Evolutionary conservation across 2,113 vertebrate species (phyloP).

Genomic region (Mixornis gularis): DNA sequence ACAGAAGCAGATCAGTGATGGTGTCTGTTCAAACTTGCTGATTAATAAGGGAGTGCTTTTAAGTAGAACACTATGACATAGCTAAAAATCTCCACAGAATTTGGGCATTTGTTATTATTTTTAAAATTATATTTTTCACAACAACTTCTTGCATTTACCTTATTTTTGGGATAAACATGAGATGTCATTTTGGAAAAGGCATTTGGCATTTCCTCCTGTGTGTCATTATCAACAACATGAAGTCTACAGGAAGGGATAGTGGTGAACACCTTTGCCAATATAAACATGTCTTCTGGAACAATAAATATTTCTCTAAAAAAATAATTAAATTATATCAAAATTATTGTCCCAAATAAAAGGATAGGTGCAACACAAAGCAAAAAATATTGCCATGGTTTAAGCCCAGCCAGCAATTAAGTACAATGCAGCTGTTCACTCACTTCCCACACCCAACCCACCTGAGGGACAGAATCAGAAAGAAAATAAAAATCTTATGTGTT

Average conservation of each 20-base stretch:
- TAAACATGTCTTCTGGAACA: constrained; percentile 78
- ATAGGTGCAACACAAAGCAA: background rate
- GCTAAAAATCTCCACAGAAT: background rate
- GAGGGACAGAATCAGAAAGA: background rate
- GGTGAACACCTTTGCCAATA: constrained; percentile 79
- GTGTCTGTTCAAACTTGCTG: background rate
- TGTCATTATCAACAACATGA: constrained; percentile 89
- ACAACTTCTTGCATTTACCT: constrained; percentile 67
- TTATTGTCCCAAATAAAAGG: background rate
- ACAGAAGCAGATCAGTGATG: background rate
- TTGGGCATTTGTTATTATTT: background rate
- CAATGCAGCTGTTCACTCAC: background rate
- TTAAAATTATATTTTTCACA: background rate
- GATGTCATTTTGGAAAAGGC: constrained; percentile 76
- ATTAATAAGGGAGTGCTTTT: background rate
- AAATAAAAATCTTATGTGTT: background rate
- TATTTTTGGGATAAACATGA: constrained; percentile 80
- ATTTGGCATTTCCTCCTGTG: constrained; percentile 77
- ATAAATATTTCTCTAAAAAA: constrained; percentile 83
- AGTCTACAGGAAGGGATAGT: constrained; percentile 73
- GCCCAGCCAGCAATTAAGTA: background rate
- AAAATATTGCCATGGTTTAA: background rate
- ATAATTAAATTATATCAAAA: background rate
- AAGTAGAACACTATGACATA: background rate
- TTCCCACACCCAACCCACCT: background rate